phyloP scores from a whole-genome alignment of 2,113 vertebrate genomes.

The Neofelis nebulosa region DNA sequence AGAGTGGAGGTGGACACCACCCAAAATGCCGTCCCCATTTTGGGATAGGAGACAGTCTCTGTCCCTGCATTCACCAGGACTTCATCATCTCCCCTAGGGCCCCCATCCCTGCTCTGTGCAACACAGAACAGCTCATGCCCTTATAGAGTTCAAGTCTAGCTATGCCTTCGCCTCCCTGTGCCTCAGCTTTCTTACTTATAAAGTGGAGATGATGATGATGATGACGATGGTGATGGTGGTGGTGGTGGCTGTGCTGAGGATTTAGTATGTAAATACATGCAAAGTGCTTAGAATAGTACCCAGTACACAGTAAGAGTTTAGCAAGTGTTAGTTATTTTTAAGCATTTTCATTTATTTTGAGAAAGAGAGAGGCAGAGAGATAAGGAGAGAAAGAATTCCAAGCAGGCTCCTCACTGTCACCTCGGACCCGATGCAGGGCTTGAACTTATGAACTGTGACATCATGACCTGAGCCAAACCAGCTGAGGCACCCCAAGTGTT shows the following conservation, averaged over 20 bases:
- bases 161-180: not conserved
- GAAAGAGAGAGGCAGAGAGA: no score
- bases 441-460: no score
- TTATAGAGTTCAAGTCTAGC: not conserved
- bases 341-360: no score
- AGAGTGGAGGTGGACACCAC: not conserved
- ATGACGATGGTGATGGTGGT: no score
- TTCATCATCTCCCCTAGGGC: not conserved
- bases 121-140: not conserved
- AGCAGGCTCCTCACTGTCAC: no score
- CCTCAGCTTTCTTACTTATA: not conserved
- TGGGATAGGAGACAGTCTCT: not conserved
- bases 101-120: not conserved
- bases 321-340: not conserved
- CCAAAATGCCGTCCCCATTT: no score
- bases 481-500: no score
- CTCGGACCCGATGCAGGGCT: no score
- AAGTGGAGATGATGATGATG: not conserved
- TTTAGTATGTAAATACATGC: not conserved
- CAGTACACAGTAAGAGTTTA: not conserved
- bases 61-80: not conserved
- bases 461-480: no score
- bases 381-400: no score
- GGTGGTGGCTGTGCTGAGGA: not conserved
- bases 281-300: not conserved